A percentile compares a stretch with the other conserved stretches of the same genome.
Evolutionary conservation across 2,113 vertebrate species (phyloP).

Genomic region (Sapajus apella): DNA sequence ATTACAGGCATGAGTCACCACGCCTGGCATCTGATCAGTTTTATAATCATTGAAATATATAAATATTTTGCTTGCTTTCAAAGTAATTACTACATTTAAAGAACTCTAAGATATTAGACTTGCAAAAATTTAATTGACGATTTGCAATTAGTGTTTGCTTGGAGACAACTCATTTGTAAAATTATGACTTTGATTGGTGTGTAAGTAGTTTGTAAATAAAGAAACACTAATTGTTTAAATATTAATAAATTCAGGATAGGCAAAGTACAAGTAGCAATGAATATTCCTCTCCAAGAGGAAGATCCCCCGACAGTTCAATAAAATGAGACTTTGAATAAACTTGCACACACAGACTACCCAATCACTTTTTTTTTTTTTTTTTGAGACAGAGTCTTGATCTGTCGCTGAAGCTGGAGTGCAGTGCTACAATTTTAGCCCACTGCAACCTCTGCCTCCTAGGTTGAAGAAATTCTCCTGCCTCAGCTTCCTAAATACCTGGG

Average conservation of each 20-base stretch:
- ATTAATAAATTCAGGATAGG: not conserved
- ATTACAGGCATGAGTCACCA: too few species aligned
- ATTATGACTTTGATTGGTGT: not conserved
- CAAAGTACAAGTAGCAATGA: not conserved
- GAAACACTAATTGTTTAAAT: not conserved
- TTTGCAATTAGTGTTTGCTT: not conserved
- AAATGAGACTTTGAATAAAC: not conserved
- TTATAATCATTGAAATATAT: not conserved
- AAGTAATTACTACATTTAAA: slow-evolving; percentile 18
- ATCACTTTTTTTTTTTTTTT: not conserved
- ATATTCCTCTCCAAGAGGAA: not conserved
- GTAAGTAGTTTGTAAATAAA: not conserved
- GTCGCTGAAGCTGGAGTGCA: too few species aligned
- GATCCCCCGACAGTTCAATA: not conserved
- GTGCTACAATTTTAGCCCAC: too few species aligned
- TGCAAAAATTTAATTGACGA: slow-evolving; percentile 3
- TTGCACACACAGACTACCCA: not conserved
- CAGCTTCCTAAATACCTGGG: too few species aligned
- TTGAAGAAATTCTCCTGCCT: too few species aligned
- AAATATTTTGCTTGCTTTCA: slow-evolving; percentile 2
- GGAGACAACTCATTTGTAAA: slow-evolving; percentile 38
- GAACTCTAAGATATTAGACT: not conserved
- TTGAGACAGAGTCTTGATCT: too few species aligned
- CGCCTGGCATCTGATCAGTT: not conserved
- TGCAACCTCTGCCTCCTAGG: too few species aligned